Conservation (phyloP, 2,797 vertebrate species). For the Channallabes apus region DNA sequence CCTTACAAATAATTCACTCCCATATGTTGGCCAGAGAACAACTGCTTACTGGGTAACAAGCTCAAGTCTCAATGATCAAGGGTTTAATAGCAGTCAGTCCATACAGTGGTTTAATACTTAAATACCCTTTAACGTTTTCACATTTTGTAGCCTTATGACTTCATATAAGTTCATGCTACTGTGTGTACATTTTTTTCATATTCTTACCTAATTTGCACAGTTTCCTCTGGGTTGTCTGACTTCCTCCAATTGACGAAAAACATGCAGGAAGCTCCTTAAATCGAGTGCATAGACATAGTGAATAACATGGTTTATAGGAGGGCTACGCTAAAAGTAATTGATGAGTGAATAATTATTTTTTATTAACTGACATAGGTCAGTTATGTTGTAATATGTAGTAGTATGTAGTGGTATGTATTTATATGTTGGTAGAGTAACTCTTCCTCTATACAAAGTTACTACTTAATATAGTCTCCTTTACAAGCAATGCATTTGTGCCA, state of each 20-base stretch:
- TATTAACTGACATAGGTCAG: too few relatives aligned
- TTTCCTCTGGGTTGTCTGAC: neutral
- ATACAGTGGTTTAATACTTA: neutral
- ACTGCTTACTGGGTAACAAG: neutral
- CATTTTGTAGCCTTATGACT: neutral
- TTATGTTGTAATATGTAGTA: too few relatives aligned
- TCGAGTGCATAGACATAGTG: too few relatives aligned
- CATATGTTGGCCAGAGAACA: slow-evolving; percentile 2
- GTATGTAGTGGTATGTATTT: too few relatives aligned
- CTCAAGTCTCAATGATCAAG: neutral
- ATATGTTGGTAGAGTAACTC: too few relatives aligned
- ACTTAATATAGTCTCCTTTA: too few relatives aligned
- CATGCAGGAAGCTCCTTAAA: neutral
- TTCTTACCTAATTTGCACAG: neutral
- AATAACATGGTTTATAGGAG: too few relatives aligned
- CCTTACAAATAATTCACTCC: neutral
- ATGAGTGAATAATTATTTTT: too few relatives aligned
- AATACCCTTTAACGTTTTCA: neutral
- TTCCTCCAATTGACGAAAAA: neutral
- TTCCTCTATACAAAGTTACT: too few relatives aligned
- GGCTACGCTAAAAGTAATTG: too few relatives aligned
- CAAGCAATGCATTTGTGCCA: too few relatives aligned
- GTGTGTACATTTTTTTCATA: neutral
- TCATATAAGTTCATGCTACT: neutral
- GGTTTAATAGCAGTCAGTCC: neutral